These are phyloP conservation scores for Beroe ovata DNA, from an alignment of 37 sponge, comb jelly and placozoan genomes.

Conservation along the genomic window DNA sequence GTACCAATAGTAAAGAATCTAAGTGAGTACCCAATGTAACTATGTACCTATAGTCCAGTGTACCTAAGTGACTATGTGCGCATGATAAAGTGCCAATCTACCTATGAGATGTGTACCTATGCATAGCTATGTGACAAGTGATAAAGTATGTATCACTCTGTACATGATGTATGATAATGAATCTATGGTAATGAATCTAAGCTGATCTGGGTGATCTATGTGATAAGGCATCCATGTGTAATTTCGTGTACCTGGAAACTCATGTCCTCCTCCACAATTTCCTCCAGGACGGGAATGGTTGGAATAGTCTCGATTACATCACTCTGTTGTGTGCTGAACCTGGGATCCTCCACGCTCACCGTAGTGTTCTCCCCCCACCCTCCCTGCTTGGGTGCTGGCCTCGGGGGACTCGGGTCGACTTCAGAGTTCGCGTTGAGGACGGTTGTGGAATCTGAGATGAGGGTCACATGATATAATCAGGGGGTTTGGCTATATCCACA, in stretches of 20 bases:
- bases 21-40: neutral
- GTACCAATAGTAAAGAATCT: too few species aligned
- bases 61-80: neutral
- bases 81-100: neutral
- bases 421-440: neutral
- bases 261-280: conserved; percentile 52
- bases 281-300: conserved; percentile 65
- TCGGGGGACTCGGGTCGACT: neutral
- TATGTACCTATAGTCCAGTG: neutral
- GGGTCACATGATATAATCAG: too few species aligned
- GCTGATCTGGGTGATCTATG: too few species aligned
- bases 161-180: too few species aligned
- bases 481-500: too few species aligned
- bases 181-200: too few species aligned
- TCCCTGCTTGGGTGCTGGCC: conserved; percentile 26
- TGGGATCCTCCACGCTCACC: conserved; percentile 28
- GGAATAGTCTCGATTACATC: conserved; percentile 14
- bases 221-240: too few species aligned
- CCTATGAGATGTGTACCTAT: neutral
- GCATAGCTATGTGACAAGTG: too few species aligned
- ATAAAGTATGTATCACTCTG: too few species aligned
- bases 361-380: conserved; percentile 63
- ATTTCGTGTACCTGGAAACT: conserved; percentile 39
- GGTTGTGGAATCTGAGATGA: conserved; percentile 26
- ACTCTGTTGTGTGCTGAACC: neutral